Percentiles rank a stretch among this genome's conserved stretches.
These are phyloP conservation scores for Ichneumon xanthorius DNA, from an alignment of 2,888 invertebrate species.

Conservation along the genomic window DNA sequence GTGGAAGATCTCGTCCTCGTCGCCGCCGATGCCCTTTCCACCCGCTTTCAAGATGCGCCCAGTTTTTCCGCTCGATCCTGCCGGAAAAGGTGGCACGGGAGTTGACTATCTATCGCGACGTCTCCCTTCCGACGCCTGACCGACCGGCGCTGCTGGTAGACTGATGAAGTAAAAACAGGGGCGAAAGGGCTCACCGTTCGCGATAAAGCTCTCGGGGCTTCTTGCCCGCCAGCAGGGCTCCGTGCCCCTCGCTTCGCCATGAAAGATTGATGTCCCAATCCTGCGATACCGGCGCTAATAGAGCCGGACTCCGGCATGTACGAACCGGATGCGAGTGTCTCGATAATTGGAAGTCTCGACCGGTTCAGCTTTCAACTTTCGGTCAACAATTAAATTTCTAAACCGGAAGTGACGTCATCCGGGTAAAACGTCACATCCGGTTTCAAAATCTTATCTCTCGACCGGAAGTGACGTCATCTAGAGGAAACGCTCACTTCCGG, in stretches of 20 bases:
- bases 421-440: too few species aligned
- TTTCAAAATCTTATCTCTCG: too few species aligned
- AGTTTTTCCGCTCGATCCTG: slow-evolving; percentile 39
- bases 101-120: slow-evolving; percentile 43
- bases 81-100: slow-evolving; percentile 8
- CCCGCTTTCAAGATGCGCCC: slow-evolving; percentile 15
- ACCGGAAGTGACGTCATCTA: too few species aligned
- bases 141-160: slow-evolving; percentile 75
- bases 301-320: background rate
- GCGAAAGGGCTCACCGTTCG: slow-evolving; percentile 56
- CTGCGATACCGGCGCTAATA: slow-evolving; percentile 4
- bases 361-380: background rate
- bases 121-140: slow-evolving; percentile 8
- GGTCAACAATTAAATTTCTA: background rate
- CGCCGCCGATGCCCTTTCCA: slow-evolving; percentile 37
- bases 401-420: too few species aligned
- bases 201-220: slow-evolving; percentile 72
- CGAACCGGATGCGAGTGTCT: background rate
- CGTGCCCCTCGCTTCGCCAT: slow-evolving; percentile 28
- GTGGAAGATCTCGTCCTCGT: slow-evolving; percentile 63
- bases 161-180: slow-evolving; percentile 77
- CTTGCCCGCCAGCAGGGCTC: slow-evolving; percentile 39
- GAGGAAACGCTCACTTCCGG: too few species aligned
- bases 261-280: slow-evolving; percentile 54
- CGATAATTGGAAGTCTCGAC: background rate